Evolutionary conservation across 2,797 vertebrate species (phyloP), one percentile per base, ranked within the genome.

Genomic region (Loris lydekkerianus): DNA sequence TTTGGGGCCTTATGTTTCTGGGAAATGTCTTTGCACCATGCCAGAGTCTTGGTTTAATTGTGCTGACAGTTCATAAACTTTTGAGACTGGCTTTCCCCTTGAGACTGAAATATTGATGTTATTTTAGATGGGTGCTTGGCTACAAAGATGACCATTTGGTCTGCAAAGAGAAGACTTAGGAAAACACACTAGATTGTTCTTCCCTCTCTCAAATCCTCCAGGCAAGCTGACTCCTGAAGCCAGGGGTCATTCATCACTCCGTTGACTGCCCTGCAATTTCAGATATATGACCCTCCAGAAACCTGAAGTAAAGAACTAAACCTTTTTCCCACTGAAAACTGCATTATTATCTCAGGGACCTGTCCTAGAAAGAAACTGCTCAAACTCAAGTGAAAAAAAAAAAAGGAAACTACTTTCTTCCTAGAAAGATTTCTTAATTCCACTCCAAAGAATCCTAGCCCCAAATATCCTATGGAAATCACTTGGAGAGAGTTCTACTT

Each of bases 11-110:
- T 23, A 92, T n/a, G 29, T 97, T 98, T 97, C 97, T 97, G 97
- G 95, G 97, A 97, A 97, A 94, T 82, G 53, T 95, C 88, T 96
- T 86, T 67, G 80, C 81, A 27, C 23, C 18, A n/a, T 89, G 95
- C 97, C 97, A 97, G 91, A 96, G 80, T 73, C 93, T 97, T 95
- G 96, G 95, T 94, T 96, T 96, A 94, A 93, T 91, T 94, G 72
- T 80, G 72, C 70, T 89, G 96, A 96, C 92, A 96, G 94, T 95
- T 91, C 69, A 76, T 61, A 96, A 93, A 91, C 73, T 81, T 95
- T 91, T 72, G 67, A 93, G 89, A 67, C 80, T 31, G 80, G 58
- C 80, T 96, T 91, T 29, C 95, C 92, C 92, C 97, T 93, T 1
- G 31, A 97, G 92, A 91, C 82, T 93, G 83, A 96, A 97, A 95